Conservation (phyloP, 1,140 invertebrate genomes). For the Meloidogyne chitwoodi region DNA sequence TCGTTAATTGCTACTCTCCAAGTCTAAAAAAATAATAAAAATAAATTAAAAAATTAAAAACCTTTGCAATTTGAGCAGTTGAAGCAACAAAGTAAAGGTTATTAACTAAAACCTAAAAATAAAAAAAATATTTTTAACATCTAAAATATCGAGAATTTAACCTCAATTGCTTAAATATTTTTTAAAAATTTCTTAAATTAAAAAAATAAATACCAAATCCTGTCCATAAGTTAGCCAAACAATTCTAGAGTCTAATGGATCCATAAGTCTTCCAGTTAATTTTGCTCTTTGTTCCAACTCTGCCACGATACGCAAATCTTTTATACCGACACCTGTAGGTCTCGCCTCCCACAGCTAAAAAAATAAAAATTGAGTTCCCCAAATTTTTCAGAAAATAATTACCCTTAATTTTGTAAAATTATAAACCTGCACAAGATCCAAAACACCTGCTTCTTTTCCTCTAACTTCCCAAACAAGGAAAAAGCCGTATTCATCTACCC, state of each 20-base stretch:
- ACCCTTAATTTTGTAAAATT: no score
- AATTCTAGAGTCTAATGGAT: constrained; percentile 84
- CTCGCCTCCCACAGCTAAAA: constrained; percentile 53
- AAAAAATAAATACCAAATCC: constrained; percentile 70
- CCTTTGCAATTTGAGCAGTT: constrained; percentile 75
- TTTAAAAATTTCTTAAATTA: no score
- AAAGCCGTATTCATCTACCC: constrained; percentile 96
- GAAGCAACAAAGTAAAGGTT: constrained; percentile 93
- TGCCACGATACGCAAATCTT: constrained; percentile 79
- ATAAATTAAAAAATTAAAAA: background rate
- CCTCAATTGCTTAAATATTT: no score
- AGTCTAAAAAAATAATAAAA: constrained; percentile 65
- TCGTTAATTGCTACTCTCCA: constrained; percentile 84
- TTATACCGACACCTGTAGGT: constrained; percentile 34
- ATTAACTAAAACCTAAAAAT: constrained; percentile 92
- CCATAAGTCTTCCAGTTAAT: constrained; percentile 61
- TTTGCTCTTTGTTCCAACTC: constrained; percentile 68
- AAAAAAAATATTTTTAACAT: no score
- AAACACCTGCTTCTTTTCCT: constrained; percentile 69
- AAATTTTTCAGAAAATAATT: no score
- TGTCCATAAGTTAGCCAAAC: constrained; percentile 97
- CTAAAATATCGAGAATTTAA: no score
- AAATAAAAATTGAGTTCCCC: background rate
- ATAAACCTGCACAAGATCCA: constrained; percentile 47
- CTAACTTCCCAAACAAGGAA: constrained; percentile 99